Evolutionary conservation across 2,888 invertebrate genomes (phyloP), one percentile per base, ranked within the genome.

Genomic region (Drosophila dives): DNA sequence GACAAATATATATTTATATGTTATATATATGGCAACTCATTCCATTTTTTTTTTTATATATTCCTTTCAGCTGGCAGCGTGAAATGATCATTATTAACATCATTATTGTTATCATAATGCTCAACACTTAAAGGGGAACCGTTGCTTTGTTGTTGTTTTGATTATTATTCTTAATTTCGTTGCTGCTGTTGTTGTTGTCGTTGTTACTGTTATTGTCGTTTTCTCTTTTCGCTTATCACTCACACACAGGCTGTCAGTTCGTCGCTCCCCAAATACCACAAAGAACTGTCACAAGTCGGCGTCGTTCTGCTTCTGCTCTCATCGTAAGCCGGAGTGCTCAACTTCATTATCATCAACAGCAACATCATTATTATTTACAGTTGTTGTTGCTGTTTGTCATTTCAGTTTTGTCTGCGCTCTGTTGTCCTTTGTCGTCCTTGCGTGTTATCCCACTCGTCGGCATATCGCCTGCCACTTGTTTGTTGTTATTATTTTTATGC

Each of bases 251-350:
- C 32, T 72, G 72, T 68, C 66, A 68, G 58, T 51, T 12, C 26
- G 49, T 40, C 64, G 68, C 32, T 62, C 54, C 15, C 26, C 69
- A 75, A 74, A 78, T 72, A 77, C 81, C 87, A 88, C 90, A 88
- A 88, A 89, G 90, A 84, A 86, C 84, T 89, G 88, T 88, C 85
- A 86, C 23, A 88, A 86, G 74, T 88, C 67, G 79, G 79, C 72
- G 72, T 70, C 55, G 29, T 29, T 6, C 29, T 29, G 29, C 29
- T 5, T 29, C 56, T 56, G 15, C n/a, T n/a, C 32, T 56, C 58
- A 51, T 70, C 23, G 64, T 64, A 64, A 60, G 26, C 55, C 65
- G 38, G 50, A 5, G 59, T 23, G 64, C 45, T 38, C 61, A 66
- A 66, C 55, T 60, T 29, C 53, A 71, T n/a, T 45, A 60, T 38